Evolutionary conservation across 2,113 vertebrate species (phyloP), one percentile per base, ranked within the genome.

Genomic region (Gallinago undulata): DNA sequence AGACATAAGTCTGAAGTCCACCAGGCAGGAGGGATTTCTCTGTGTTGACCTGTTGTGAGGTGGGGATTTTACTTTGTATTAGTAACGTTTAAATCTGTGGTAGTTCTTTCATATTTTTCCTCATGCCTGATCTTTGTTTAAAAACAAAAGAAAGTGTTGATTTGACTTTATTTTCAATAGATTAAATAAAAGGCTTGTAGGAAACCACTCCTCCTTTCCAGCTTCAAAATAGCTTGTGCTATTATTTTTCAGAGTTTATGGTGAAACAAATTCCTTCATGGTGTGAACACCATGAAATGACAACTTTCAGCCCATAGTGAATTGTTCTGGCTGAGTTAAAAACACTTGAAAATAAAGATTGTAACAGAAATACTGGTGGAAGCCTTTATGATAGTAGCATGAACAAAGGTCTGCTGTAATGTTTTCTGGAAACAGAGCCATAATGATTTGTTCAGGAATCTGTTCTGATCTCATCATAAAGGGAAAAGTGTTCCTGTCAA

Each of bases 391-490:
- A 60, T n/a, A 87, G 43, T 53, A 81, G 48, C 30, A 80, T 16
- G 60, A 94, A 37, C 41, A 93, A 93, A 93, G 43, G 9, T 80
- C 63, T 93, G 22, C 63, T 92, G 19, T 86, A 86, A 88, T 50
- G 31, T 81, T 88, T 96, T 96, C 73, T 93, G 48, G 86, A 96
- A 95, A 92, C 2, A 86, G 59, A 87, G 70, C 37, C 43, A 75
- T 92, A 80, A 70, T 51, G 13, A 78, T 87, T 96, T 93, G 74
- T 88, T 96, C 80, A 84, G 77, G 83, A 96, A 91, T 93, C 82
- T 83, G 60, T 91, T 88, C 90, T 92, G 79, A 81, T 93, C 39
- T 78, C 84, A 59, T 91, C 33, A 92, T 89, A 95, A 88, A 91
- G 60, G 51, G 63, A 81, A 84, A 96, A 89, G 5, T 60, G 43